Evolutionary conservation across 2,797 vertebrate species (phyloP).

Genomic region (Myiothlypis coronata): DNA sequence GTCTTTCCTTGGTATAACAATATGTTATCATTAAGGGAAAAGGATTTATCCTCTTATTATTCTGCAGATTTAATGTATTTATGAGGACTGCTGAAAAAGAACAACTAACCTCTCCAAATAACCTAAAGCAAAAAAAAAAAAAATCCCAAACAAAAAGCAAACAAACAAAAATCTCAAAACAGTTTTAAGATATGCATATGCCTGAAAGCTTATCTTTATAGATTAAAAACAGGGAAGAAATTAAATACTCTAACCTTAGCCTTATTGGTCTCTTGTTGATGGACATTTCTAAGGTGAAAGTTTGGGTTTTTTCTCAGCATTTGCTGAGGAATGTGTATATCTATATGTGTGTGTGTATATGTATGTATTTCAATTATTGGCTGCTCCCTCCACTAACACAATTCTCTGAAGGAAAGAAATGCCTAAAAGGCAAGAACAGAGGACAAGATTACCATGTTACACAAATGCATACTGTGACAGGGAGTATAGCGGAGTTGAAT

Average conservation of each 20-base stretch:
- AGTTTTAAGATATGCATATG: neutral
- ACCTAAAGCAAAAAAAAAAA: neutral
- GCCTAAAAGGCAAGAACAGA: neutral
- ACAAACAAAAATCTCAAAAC: neutral
- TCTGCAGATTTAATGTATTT: neutral
- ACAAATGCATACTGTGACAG: neutral
- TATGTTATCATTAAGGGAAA: neutral
- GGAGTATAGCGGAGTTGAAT: neutral
- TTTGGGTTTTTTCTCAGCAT: neutral
- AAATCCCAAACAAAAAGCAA: neutral
- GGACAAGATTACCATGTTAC: neutral
- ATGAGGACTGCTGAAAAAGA: neutral
- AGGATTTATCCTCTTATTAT: neutral
- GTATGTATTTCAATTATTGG: neutral
- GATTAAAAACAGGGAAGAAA: neutral
- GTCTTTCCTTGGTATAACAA: neutral
- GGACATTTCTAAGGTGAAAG: neutral
- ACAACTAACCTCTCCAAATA: neutral
- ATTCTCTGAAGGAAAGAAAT: neutral
- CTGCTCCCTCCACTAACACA: neutral
- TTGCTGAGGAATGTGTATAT: neutral
- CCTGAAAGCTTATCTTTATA: neutral
- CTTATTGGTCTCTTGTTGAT: neutral
- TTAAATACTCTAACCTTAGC: neutral
- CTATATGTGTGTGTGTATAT: neutral